Base-by-base conservation (phyloP, 1,140 invertebrate genomes). In the Lanistes nyassanus region DNA sequence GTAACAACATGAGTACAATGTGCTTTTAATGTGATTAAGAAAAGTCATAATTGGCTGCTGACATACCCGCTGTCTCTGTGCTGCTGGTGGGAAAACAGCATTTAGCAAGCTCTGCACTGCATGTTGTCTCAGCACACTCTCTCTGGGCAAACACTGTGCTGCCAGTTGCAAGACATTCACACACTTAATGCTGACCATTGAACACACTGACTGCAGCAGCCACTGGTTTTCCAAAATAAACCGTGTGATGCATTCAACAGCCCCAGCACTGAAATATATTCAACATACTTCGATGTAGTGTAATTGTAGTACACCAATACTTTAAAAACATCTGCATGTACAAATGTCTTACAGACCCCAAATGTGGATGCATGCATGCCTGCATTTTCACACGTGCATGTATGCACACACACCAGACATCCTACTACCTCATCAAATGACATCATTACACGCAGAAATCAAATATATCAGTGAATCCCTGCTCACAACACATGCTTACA, bases 401-500 rank as follows among this genome's bases (percentile, higher is more conserved):
- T 23, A 21, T 13, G 26, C 37, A 67, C 2, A 23, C 2, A 67
- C 34, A 67, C 3, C 65, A 67, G 5, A 39, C 65, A 67, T 3
- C n/a, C n/a, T n/a, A n/a, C n/a, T n/a, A n/a, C n/a, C n/a, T n/a
- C n/a, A n/a, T n/a, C n/a, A n/a, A n/a, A n/a, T n/a, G n/a, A n/a
- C n/a, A n/a, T n/a, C n/a, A n/a, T n/a, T n/a, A n/a, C n/a, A n/a
- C n/a, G n/a, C n/a, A n/a, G n/a, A n/a, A n/a, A n/a, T n/a, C n/a
- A n/a, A n/a, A n/a, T n/a, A n/a, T n/a, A n/a, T n/a, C 7, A 39
- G 7, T 42, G 51, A 9, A 42, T 42, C 1, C 6, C 39, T 67
- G 62, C 62, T 36, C 62, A 65, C 62, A 36, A 65, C 62, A 65
- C 62, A 65, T 36, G 39, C 62, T 36, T 36, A 65, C 62, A 65